Conservation (phyloP, 2,888 invertebrate genomes). For the Drosophila kanekoi region DNA sequence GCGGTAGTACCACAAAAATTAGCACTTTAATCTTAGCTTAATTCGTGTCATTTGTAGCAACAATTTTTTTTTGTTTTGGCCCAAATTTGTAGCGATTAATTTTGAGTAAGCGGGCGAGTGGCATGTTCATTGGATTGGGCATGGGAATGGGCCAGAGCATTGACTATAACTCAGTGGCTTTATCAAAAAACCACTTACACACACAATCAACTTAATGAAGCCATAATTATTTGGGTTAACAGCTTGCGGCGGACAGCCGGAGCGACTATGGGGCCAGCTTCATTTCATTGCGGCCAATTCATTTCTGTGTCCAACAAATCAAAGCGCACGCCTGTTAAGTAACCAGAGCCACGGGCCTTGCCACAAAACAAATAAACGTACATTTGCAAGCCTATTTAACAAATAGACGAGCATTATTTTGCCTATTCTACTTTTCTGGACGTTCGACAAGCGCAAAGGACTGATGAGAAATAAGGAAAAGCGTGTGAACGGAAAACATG, state of each 20-base stretch:
- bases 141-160: conserved; percentile 26
- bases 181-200: conserved; percentile 80
- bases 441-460: conserved; percentile 21
- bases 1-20: conserved; percentile 45
- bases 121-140: conserved; percentile 1
- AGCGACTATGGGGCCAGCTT: conserved; percentile 22
- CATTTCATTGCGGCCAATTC: conserved; percentile 65
- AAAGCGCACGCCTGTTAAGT: conserved; percentile 64
- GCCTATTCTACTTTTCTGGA: conserved; percentile 7
- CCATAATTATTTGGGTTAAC: conserved; percentile 81
- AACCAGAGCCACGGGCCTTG: conserved; percentile 29
- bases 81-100: conserved; percentile 62
- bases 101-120: conserved; percentile 32
- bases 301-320: conserved; percentile 67
- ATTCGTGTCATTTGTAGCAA: conserved; percentile 71
- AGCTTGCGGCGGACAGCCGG: conserved; percentile 67
- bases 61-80: conserved; percentile 32
- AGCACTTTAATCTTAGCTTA: conserved; percentile 71
- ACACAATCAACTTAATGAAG: conserved; percentile 80
- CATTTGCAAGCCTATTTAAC: conserved; percentile 78
- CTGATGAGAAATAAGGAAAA: conserved; percentile 11
- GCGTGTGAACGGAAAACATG: conserved; percentile 5
- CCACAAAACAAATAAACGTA: conserved; percentile 43
- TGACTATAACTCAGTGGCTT: conserved; percentile 69
- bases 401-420: conserved; percentile 67